Percentiles rank a stretch among this genome's conserved stretches.
Conservation (phyloP, 2,797 vertebrate species). For the Bucorvus abyssinicus region DNA sequence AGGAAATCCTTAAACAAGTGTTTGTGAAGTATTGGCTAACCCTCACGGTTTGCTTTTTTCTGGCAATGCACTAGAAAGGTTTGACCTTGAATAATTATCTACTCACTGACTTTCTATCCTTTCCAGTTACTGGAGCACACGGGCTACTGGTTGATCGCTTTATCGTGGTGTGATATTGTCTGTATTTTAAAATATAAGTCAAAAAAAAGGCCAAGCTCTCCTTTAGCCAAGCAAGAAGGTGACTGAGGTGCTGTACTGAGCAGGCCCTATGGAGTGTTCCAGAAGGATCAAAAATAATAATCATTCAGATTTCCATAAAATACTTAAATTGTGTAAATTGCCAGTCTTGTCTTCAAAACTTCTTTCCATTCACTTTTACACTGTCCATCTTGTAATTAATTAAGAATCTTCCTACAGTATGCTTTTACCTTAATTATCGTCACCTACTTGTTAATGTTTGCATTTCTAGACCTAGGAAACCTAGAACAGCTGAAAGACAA, state of each 20-base stretch:
- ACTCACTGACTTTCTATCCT: constrained; percentile 85
- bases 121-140: constrained; percentile 83
- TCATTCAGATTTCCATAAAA: constrained; percentile 16
- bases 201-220: neutral
- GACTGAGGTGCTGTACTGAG: neutral
- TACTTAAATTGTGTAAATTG: neutral
- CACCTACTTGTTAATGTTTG: neutral
- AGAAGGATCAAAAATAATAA: constrained; percentile 10
- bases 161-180: constrained; percentile 76
- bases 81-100: constrained; percentile 97
- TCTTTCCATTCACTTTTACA: neutral
- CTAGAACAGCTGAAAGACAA: neutral
- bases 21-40: constrained; percentile 95
- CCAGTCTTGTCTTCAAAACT: neutral
- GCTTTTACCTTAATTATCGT: neutral
- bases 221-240: neutral
- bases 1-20: constrained; percentile 99
- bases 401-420: neutral
- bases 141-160: constrained; percentile 84
- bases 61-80: constrained; percentile 89
- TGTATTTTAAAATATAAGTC: constrained; percentile 35
- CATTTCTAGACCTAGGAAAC: neutral
- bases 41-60: constrained; percentile 89
- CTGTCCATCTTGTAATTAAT: neutral
- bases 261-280: neutral